Evolutionary conservation across 1,140 invertebrate species (phyloP), one percentile per base, ranked within the genome.

Genomic region (Drosophila pallidifrons): DNA sequence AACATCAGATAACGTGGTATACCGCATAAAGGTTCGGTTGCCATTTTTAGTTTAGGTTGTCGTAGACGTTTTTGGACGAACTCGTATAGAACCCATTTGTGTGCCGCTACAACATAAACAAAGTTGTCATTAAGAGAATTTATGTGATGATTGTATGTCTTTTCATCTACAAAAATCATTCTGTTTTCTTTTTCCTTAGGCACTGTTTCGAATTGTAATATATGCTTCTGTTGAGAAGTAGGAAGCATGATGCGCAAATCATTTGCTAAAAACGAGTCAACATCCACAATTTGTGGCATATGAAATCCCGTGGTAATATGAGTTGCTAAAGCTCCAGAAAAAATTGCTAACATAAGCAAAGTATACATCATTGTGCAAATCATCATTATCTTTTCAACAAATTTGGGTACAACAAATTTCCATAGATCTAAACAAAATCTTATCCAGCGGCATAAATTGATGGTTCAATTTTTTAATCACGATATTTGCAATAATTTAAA

Each of bases 111-210:
- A 16, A 70, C 30, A 46, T 70, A 70, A 8, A 47, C 58, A 32
- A 38, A 70, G n/a, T 41, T 63, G 28, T 63, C 49, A 15, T 70
- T 55, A 2, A 63, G n/a, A 16, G 1, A 10, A 6, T 16, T 5
- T 2, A 70, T 13, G 43, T 70, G 67, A 1, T 46, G 4, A 32
- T 41, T 1, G 4, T 6, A 10, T 5, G 20, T 52, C 3, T 41
- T 2, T 10, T 5, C 5, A 25, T 59, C 55, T 1, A 70, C 7
- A 28, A 58, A 45, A 1, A 43, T n/a, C 10, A 58, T 25, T 0
- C 35, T 47, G 11, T 47, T 6, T 0, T 11, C 5, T 11, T 63
- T 20, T 15, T 6, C 38, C 0, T 1, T 5, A n/a, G 67, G 58
- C 5, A 70, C 10, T 7, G 41, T 2, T 6, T 25, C 20, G 3